Evolutionary conservation across 2,888 invertebrate species (phyloP).

Genomic region (Rhamphomyia laevipes): DNA sequence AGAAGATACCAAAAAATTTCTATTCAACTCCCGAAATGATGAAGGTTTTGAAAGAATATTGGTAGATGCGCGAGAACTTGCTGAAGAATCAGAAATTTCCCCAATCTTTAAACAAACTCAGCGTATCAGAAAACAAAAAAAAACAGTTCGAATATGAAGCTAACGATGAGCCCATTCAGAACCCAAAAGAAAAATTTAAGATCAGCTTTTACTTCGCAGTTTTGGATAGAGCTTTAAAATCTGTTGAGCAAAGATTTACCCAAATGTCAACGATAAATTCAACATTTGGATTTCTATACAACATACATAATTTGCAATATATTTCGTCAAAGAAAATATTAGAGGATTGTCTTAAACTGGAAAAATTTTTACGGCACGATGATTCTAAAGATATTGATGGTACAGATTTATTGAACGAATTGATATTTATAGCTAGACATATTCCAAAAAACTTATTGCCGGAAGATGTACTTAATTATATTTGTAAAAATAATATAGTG

Average conservation of each 20-base stretch:
- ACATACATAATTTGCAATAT: neutral
- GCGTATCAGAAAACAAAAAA: neutral
- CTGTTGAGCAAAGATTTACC: constrained; percentile 4
- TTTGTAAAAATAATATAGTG: neutral
- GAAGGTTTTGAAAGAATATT: neutral
- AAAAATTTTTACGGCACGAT: neutral
- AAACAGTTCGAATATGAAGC: neutral
- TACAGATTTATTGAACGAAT: neutral
- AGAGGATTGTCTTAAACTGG: neutral
- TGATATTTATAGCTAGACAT: neutral
- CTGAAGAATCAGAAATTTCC: neutral
- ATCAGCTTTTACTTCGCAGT: constrained; percentile 5
- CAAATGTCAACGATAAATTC: constrained; percentile 1
- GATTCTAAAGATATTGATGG: neutral
- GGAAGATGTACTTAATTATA: neutral
- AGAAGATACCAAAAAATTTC: neutral
- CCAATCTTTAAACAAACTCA: neutral
- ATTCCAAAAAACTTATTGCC: neutral
- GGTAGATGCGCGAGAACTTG: neutral
- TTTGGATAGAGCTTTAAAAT: constrained; percentile 1
- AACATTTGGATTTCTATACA: constrained; percentile 4
- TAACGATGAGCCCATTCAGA: neutral
- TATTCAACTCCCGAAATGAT: neutral
- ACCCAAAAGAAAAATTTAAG: constrained; percentile 5
- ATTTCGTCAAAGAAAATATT: neutral